phyloP scores from a whole-genome alignment of 1,140 invertebrate species.

The Delia radicum region DNA sequence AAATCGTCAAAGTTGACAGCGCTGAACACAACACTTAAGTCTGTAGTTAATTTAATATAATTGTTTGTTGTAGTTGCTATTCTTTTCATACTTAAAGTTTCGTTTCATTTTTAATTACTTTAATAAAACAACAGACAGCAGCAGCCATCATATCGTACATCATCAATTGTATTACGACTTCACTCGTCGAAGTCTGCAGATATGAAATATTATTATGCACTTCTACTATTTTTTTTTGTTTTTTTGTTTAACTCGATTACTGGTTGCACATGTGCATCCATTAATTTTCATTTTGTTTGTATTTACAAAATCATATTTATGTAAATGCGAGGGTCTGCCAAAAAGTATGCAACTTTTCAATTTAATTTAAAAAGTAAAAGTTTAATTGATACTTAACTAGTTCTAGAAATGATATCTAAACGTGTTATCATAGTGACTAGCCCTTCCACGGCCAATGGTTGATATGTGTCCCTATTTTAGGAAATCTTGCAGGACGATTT shows the following conservation, averaged over 20 bases:
- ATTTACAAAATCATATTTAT: neutral
- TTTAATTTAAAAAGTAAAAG: too few relatives aligned
- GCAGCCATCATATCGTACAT: neutral
- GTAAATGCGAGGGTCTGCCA: neutral
- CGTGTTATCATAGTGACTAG: too few relatives aligned
- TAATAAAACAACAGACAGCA: neutral
- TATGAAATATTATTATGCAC: neutral
- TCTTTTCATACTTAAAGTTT: neutral
- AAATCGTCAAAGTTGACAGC: too few relatives aligned
- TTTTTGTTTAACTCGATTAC: neutral
- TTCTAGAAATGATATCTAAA: too few relatives aligned
- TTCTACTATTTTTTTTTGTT: neutral
- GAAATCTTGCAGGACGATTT: too few relatives aligned
- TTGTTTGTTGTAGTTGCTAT: neutral
- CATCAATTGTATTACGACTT: neutral
- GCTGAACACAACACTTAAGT: neutral
- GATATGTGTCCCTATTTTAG: too few relatives aligned
- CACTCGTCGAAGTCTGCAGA: neutral
- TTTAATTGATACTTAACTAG: too few relatives aligned
- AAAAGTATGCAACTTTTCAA: too few relatives aligned
- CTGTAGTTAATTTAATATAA: neutral
- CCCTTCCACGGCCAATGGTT: too few relatives aligned
- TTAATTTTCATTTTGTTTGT: neutral
- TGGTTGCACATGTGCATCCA: slow-evolving; percentile 1
- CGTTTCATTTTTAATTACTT: neutral